Base-by-base conservation (phyloP, 2,888 invertebrate genomes). In the Coleophora deauratella region DNA sequence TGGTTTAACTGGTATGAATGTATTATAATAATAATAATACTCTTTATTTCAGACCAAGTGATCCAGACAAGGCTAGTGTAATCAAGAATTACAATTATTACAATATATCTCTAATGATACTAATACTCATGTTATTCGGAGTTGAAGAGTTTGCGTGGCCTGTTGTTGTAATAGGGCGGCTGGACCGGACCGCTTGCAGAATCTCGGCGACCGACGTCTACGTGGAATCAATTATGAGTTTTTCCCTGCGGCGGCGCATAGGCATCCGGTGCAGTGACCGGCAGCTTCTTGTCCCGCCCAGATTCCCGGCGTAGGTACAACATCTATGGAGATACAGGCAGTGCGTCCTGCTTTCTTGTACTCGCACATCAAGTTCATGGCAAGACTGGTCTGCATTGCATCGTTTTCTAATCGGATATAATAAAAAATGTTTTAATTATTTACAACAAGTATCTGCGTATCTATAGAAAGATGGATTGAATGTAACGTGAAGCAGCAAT, bases 181-280 rank as follows among this genome's bases (percentile, higher is more conserved):
- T 40, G 46, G 46, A 48, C 43, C 43, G 43, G 47, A 44, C 47
- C 38, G 41, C 35, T 40, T 33, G 44, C 35, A 27, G 43, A 37
- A 34, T 14, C 37, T 51, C 45, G 42, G 45, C 52, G 58, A 50
- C 53, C 56, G 58, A 50, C 53, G 57, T 55, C 52, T 74, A 71
- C 68, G 57, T 52, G 65, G 73, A 75, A 75, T 56, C 72, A 68
- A 74, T 76, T 75, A 76, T 57, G 56, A 58, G 61, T 72, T 76
- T 75, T 73, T 71, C 62, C 65, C 62, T 56, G 21, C 21, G 21
- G 44, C 46, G 60, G 65, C 60, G 52, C 54, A 56, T 61, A 52
- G 61, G 67, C 66, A 67, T 76, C 72, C 73, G 71, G 67, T 62
- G 52, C 39, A 40, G 40, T 21, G 32, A 35, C 41, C 4, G 34